Conservation (phyloP, 2,113 vertebrate genomes). For the Stegastes partitus region DNA sequence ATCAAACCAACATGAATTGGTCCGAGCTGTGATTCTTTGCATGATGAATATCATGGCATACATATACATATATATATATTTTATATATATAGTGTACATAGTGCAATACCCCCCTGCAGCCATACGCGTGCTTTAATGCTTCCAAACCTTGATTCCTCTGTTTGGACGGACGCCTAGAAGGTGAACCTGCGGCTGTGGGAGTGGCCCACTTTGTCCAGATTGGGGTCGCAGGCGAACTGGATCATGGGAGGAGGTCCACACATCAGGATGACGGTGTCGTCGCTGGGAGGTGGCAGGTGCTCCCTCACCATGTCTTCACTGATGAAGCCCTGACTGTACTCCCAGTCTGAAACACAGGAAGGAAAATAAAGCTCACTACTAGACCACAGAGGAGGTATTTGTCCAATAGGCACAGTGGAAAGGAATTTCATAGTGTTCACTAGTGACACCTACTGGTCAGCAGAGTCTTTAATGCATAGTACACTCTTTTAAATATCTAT, state of each 20-base stretch:
- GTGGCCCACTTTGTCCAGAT: conserved; percentile 92
- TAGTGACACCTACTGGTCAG: conserved; percentile 25
- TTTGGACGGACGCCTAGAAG: conserved; percentile 80
- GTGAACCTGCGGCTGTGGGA: conserved; percentile 86
- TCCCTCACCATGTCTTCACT: conserved; percentile 92
- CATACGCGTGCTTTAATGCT: conserved; percentile 57
- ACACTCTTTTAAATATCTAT: no score
- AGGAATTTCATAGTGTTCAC: background rate
- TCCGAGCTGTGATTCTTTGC: conserved; percentile 51
- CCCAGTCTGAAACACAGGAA: conserved; percentile 86
- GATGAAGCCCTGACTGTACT: conserved; percentile 96
- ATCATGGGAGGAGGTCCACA: conserved; percentile 98
- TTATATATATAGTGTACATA: conserved; percentile 44
- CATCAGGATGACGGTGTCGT: conserved; percentile 92
- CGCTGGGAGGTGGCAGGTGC: conserved; percentile 88
- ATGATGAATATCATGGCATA: conserved; percentile 36
- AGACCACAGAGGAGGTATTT: no score
- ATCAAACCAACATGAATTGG: conserved; percentile 24
- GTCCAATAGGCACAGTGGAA: no score
- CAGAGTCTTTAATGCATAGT: no score
- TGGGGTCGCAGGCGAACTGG: conserved; percentile 96
- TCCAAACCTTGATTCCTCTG: background rate
- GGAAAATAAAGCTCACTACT: background rate
- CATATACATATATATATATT: conserved; percentile 32
- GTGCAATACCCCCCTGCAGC: conserved; percentile 59